Conservation (phyloP, 2,797 vertebrate genomes). For the Sebastes wilsoni region DNA sequence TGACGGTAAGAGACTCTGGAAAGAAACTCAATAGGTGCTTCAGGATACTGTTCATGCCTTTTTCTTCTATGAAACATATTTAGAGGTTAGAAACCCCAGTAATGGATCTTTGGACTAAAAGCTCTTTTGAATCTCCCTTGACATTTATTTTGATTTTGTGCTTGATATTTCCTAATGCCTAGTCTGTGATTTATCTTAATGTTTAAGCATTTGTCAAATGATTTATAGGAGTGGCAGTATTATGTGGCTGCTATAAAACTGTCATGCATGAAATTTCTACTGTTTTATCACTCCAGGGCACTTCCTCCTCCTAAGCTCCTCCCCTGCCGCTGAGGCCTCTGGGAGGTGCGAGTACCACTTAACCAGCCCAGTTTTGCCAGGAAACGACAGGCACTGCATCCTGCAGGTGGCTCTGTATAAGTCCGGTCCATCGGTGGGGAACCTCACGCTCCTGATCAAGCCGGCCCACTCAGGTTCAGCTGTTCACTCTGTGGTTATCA, state of each 20-base stretch:
- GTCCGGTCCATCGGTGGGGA: constrained; percentile 71
- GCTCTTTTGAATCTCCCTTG: not conserved
- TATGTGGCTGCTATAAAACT: constrained; percentile 6
- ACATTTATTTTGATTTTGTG: constrained; percentile 10
- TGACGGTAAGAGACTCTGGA: constrained; percentile 81
- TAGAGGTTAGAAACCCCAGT: not conserved
- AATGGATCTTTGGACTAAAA: not conserved
- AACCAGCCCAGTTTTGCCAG: constrained; percentile 84
- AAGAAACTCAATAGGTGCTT: not conserved
- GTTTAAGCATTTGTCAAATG: not conserved
- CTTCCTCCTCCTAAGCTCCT: constrained; percentile 83
- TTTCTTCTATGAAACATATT: not conserved
- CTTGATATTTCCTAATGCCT: not conserved
- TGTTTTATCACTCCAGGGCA: constrained; percentile 76
- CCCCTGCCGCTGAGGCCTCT: constrained; percentile 52
- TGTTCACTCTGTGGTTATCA: constrained; percentile 67
- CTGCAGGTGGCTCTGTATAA: constrained; percentile 84
- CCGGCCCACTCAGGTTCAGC: constrained; percentile 68
- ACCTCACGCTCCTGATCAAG: constrained; percentile 81
- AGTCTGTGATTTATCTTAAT: not conserved
- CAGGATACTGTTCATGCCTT: not conserved
- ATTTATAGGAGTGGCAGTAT: not conserved
- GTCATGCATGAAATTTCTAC: not conserved
- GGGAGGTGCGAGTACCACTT: constrained; percentile 83
- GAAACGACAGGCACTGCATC: constrained; percentile 78